Conservation (phyloP, 2,113 vertebrate species). For the Atlantisia rogersi region DNA sequence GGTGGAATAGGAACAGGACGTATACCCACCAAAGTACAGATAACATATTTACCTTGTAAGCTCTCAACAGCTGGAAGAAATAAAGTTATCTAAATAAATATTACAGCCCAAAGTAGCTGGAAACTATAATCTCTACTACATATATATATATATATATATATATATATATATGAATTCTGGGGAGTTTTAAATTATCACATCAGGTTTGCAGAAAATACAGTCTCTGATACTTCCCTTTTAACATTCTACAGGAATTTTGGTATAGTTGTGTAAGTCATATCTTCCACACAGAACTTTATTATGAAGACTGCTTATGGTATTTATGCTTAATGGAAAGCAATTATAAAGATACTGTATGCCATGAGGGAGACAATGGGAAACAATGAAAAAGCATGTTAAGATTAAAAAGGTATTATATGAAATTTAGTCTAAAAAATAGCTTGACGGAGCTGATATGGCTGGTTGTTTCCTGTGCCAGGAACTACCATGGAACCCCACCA, state of each 20-base stretch:
- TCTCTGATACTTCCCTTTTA: background rate
- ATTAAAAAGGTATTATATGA: conserved; percentile 49
- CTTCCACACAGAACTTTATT: background rate
- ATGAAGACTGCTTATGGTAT: background rate
- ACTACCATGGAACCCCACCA: conserved; percentile 76
- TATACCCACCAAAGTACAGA: conserved; percentile 18
- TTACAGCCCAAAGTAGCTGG: background rate
- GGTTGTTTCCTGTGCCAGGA: conserved; percentile 79
- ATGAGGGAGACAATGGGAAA: conserved; percentile 27
- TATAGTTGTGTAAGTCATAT: background rate
- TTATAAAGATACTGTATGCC: background rate
- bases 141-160: background rate
- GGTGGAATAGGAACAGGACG: background rate
- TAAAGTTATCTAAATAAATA: conserved; percentile 36
- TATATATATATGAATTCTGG: background rate
- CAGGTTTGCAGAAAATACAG: background rate
- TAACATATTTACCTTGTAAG: conserved; percentile 39
- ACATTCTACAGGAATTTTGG: background rate
- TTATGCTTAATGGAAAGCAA: background rate
- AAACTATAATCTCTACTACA: background rate
- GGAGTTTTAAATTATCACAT: background rate
- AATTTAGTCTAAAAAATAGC: conserved; percentile 66
- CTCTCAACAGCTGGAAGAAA: conserved; percentile 39
- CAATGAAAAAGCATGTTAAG: conserved; percentile 1
- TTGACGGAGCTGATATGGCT: conserved; percentile 60